Evolutionary conservation across 2,888 invertebrate genomes (phyloP), one percentile per base, ranked within the genome.

Genomic region (Drosophila subquinaria): DNA sequence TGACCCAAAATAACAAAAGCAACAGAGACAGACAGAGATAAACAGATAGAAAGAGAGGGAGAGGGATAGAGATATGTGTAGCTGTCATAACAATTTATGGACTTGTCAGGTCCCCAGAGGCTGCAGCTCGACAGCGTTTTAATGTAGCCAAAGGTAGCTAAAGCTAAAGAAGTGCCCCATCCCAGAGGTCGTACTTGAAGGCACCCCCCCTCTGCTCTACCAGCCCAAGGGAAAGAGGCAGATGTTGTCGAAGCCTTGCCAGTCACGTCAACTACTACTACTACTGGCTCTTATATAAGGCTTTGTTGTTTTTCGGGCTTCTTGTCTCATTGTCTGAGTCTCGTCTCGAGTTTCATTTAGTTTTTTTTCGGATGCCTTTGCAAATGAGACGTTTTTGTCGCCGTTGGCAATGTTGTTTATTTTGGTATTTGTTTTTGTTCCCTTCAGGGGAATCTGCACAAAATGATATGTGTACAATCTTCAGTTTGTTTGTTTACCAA

Each of bases 41-140:
- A 10, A 47, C n/a, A n/a, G 30, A 27, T 17, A n/a, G 10, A 13
- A n/a, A 47, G 6, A 35, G 13, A 10, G 4, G 56, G 27, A 55
- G 27, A n/a, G 20, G 36, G 33, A n/a, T 8, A 11, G 42, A 52
- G 23, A 13, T 17, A 53, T 27, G 73, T 73, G 73, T 67, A 69
- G 76, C 72, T 75, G 86, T 80, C 81, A 82, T 62, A 75, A 82
- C 82, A 79, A 85, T 82, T 82, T 87, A 82, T 87, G 69, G 57
- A 82, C 76, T 59, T 69, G 65, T 69, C 33, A 63, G 36, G 42
- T 52, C 57, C 66, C 72, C 35, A 42, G 45, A 52, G 51, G 63
- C 68, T 23, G 27, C 40, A 69, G 57, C 59, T 43, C 38, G 65
- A 59, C 71, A 52, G 52, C 45, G 4, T 43, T 42, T n/a, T 61